Conservation (phyloP, 2,797 vertebrate species). For the Xyrichtys novacula region DNA sequence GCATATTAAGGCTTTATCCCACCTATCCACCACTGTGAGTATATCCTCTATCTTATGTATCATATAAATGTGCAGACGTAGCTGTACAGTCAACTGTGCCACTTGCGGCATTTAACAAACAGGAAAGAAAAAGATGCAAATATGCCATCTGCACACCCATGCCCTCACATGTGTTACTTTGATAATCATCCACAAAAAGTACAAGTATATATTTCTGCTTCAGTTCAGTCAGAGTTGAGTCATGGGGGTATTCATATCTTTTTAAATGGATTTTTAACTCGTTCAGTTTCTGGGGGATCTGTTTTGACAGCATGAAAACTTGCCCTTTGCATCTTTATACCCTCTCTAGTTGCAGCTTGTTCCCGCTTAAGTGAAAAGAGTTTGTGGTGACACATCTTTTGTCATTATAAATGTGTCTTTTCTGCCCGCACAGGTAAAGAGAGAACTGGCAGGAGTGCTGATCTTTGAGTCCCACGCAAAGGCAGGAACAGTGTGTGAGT, state of each 20-base stretch:
- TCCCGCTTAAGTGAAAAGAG: background rate
- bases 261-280: too few relatives aligned
- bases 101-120: background rate
- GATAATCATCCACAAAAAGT: too few relatives aligned
- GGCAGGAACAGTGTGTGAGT: slow-evolving; percentile 98
- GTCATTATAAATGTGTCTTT: background rate
- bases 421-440: slow-evolving; percentile 90
- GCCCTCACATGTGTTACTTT: background rate
- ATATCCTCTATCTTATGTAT: background rate
- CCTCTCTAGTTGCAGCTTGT: slow-evolving; percentile 5
- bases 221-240: background rate
- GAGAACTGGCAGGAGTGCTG: slow-evolving; percentile 94
- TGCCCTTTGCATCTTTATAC: background rate
- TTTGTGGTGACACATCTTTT: slow-evolving; percentile 6
- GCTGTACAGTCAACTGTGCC: background rate
- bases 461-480: slow-evolving; percentile 98
- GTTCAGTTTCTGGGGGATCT: background rate
- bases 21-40: slow-evolving; percentile 97
- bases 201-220: background rate
- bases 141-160: background rate
- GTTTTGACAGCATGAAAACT: background rate
- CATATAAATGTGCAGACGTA: background rate
- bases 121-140: background rate
- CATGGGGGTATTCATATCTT: too few relatives aligned
- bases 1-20: slow-evolving; percentile 98